A percentile compares a stretch with the other conserved stretches of the same genome.
phyloP scores from a whole-genome alignment of 2,113 vertebrate species.

The Hypanus sabinus region DNA sequence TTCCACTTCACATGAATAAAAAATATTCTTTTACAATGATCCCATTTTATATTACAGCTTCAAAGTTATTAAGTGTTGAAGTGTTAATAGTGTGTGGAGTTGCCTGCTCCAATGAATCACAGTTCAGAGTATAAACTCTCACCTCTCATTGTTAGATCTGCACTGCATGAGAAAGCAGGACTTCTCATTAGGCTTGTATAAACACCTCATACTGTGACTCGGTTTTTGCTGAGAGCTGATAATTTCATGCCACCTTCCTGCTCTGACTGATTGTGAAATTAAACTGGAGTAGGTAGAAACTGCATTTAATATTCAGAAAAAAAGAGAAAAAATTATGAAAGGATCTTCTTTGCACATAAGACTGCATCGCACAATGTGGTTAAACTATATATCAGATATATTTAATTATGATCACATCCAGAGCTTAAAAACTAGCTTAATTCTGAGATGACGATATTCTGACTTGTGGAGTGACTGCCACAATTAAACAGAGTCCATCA shows the following conservation, averaged over 20 bases:
- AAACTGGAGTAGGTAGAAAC: not conserved
- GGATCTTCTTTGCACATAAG: not conserved
- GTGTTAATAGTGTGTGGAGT: not conserved
- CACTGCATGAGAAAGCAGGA: not conserved
- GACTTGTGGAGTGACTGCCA: not conserved
- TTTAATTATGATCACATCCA: slow-evolving; percentile 6
- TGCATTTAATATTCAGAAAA: not conserved
- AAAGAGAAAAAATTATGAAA: not conserved
- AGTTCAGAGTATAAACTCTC: slow-evolving; percentile 1
- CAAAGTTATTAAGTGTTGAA: not conserved
- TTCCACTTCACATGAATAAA: not conserved
- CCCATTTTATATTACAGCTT: not conserved
- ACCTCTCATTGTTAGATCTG: not conserved
- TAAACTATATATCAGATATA: not conserved
- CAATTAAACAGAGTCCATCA: too few species aligned
- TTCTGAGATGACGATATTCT: not conserved
- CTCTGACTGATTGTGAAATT: not conserved
- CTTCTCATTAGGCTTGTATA: not conserved
- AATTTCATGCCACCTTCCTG: not conserved
- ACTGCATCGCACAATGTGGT: not conserved
- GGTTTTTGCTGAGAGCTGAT: slow-evolving; percentile 8
- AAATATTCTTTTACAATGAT: not conserved
- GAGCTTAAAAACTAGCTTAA: not conserved
- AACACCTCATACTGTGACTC: not conserved
- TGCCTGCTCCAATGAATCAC: slow-evolving; percentile 32